Evolutionary conservation across 2,113 vertebrate species (phyloP).

Genomic region (Ammodytes dubius): DNA sequence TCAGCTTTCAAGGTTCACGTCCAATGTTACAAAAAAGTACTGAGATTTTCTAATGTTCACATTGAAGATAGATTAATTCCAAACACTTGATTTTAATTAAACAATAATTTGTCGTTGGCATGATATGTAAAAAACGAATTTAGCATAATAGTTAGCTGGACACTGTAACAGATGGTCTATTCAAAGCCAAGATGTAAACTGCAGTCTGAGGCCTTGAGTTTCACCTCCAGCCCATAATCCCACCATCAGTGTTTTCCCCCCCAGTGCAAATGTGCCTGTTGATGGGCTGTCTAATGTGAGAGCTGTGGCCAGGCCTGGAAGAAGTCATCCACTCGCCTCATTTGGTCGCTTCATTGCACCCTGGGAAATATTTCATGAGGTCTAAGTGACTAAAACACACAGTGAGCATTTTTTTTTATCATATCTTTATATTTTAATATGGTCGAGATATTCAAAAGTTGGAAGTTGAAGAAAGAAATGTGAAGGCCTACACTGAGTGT

Average conservation of each 20-base stretch:
- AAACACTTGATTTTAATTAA: constrained; percentile 4
- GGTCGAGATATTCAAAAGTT: constrained; percentile 76
- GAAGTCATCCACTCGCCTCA: constrained; percentile 76
- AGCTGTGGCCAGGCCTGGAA: constrained; percentile 71
- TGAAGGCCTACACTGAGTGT: background rate
- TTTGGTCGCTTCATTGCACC: constrained; percentile 81
- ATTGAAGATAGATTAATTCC: background rate
- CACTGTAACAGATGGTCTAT: constrained; percentile 14
- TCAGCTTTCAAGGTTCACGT: constrained; percentile 46
- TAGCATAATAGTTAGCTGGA: constrained; percentile 14
- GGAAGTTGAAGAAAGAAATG: constrained; percentile 59
- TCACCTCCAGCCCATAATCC: constrained; percentile 76
- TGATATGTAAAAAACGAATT: constrained; percentile 16
- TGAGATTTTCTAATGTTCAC: constrained; percentile 22
- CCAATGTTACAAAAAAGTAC: constrained; percentile 35
- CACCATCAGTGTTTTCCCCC: constrained; percentile 74
- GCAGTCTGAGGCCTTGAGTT: constrained; percentile 73
- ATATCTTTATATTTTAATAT: constrained; percentile 83
- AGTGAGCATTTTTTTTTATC: constrained; percentile 79
- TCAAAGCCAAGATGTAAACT: constrained; percentile 65
- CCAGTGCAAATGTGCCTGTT: constrained; percentile 75
- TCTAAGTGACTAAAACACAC: constrained; percentile 86
- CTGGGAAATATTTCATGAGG: constrained; percentile 86
- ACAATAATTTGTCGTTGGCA: background rate
- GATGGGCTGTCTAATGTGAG: constrained; percentile 79